Evolutionary conservation across 2,888 invertebrate genomes (phyloP), one percentile per base, ranked within the genome.

Genomic region (Rhagophthalmus giganteus): DNA sequence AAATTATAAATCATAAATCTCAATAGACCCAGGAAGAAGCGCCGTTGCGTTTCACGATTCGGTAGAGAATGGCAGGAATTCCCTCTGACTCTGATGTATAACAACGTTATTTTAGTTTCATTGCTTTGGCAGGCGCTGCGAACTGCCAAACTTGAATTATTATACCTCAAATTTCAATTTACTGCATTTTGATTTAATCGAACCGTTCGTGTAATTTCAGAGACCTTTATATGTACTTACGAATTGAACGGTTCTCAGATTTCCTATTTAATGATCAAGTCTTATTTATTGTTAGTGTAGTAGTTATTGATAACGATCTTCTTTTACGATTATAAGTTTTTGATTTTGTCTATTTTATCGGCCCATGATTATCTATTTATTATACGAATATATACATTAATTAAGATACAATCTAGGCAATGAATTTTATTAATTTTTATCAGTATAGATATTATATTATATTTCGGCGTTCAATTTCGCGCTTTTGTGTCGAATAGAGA

Each of bases 91-190:
- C 44, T 54, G 49, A 54, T 54, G 54, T 54, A 52, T 47, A 52
- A n/a, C n/a, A n/a, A 51, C 42, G 55, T 55, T 54, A 55, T 52
- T 51, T 55, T 52, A 48, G 55, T 55, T 55, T 55, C 55, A 48
- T 48, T 52, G 47, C 51, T 45, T 52, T 52, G 51, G 55, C 47
- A 51, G 47, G 42, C 51, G 47, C 35, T 51, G 24, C 38, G 40
- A 20, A 11, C 32, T 39, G 44, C 38, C 54, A 44, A 55, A 47
- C 11, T 51, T 55, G 52, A 55, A 47, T 52, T 55, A 55, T 52
- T 50, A 28, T 47, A 44, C 41, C 35, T 42, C 41, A 45, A 46
- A 51, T 54, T 51, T 54, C 50, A 46, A 46, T 54, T 46, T 40
- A 46, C 37, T 32, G 35, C 48, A 52, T 47, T 51, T 47, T 51